Evolutionary conservation across 2,888 invertebrate species (phyloP), one percentile per base, ranked within the genome.

Genomic region (Euclidia mi): DNA sequence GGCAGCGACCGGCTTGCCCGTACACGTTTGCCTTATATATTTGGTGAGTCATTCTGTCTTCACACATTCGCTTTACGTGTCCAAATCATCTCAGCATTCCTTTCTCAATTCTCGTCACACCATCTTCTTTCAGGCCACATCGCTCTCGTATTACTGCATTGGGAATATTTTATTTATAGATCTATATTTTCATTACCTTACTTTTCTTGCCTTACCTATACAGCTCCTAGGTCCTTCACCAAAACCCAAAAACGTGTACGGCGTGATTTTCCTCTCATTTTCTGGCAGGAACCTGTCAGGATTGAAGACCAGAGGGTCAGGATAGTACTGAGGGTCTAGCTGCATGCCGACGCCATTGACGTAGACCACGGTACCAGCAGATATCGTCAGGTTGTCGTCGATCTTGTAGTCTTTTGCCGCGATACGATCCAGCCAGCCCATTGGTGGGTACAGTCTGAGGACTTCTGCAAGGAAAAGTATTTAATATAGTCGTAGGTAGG

Each of bases 221-320:
- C 96, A 96, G 71, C 85, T 94, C 42, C 96, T 90, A 1, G 95
- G 96, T 6, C 96, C 96, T 9, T 91, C 68, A 0, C 96, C 95
- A 57, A 96, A 96, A 0, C 95, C 95, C 60, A 94, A 59, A 49
- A 88, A 95, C 0, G 83, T 78, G 11, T 74, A 84, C 0, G 84
- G 85, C 1, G 46, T 48, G 18, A 84, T 81, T 1, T 90, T 88
- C 0, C 79, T 77, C 65, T 94, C 95, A 61, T 95, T 96, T 60
- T 95, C 95, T 0, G 95, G 94, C 32, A 87, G 91, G 63, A 96
- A 96, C 47, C 96, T 78, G 32, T 95, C 89, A 6, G 96, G 96
- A 65, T 95, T 89, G 60, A 95, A 96, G 56, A 87, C 89, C 0
- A 80, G 59, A 0, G 96, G 96, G 2, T 96, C 88, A 0, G 95